These are phyloP conservation scores for Monoplex corrugatus DNA, from an alignment of 2,888 invertebrate species.

Conservation along the genomic window DNA sequence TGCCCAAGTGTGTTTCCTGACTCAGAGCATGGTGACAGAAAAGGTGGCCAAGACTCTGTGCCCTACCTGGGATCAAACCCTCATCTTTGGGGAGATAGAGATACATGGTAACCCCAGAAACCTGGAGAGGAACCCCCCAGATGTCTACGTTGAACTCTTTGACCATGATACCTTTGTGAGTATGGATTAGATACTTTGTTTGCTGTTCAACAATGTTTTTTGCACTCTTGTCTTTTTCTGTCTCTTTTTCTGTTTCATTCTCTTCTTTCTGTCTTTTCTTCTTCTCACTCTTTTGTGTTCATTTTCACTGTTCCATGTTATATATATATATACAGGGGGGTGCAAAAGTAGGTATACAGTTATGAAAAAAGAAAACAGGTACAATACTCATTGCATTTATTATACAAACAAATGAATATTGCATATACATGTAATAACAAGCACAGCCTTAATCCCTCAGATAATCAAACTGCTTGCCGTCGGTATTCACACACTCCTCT, in stretches of 20 bases:
- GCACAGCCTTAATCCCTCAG: too few relatives aligned
- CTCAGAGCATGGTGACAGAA: slow-evolving; percentile 81
- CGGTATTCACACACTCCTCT: too few relatives aligned
- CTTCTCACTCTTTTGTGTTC: not conserved
- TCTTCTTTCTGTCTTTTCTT: not conserved
- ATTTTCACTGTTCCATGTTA: not conserved
- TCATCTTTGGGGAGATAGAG: slow-evolving; percentile 82
- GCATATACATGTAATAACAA: too few relatives aligned
- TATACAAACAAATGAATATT: too few relatives aligned
- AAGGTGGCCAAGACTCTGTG: slow-evolving; percentile 81
- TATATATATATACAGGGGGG: too few relatives aligned
- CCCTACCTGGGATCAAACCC: slow-evolving; percentile 83
- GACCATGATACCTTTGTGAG: slow-evolving; percentile 83
- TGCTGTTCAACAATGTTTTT: too few relatives aligned
- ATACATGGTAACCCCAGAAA: slow-evolving; percentile 79
- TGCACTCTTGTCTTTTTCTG: not conserved
- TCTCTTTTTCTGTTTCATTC: not conserved
- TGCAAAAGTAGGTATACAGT: too few relatives aligned
- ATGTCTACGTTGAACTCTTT: slow-evolving; percentile 82
- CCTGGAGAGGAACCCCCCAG: slow-evolving; percentile 79
- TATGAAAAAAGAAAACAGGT: too few relatives aligned
- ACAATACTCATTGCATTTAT: too few relatives aligned
- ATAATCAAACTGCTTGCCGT: too few relatives aligned
- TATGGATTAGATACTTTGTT: slow-evolving; percentile 33
- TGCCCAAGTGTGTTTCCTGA: slow-evolving; percentile 81